Conservation (phyloP, 1,140 invertebrate species). For the Drosophila kikkawai region DNA sequence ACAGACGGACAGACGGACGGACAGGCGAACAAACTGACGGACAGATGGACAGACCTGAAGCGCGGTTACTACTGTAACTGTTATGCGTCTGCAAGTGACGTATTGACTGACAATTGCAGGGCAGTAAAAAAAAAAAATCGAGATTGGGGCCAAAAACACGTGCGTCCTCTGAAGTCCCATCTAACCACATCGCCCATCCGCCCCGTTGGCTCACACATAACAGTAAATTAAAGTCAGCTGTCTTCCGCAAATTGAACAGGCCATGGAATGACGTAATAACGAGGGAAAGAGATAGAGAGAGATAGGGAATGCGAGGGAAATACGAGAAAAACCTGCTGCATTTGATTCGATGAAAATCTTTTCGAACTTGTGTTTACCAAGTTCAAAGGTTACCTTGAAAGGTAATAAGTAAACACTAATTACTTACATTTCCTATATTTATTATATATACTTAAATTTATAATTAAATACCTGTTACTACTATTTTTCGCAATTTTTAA, state of each 20-base stretch:
- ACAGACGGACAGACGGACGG: background rate
- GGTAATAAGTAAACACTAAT: no score
- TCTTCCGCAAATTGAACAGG: conserved; percentile 23
- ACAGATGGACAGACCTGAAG: background rate
- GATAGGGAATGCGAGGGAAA: background rate
- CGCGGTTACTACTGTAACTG: conserved; percentile 6
- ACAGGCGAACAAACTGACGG: background rate
- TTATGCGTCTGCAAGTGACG: conserved; percentile 26
- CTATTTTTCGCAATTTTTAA: no score
- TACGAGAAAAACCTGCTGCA: background rate
- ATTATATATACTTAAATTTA: no score
- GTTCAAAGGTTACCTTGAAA: background rate
- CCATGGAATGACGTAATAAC: conserved; percentile 20
- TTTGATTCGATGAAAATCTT: conserved; percentile 14
- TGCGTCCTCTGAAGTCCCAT: conserved; percentile 15
- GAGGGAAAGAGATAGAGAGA: background rate
- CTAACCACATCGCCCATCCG: conserved; percentile 14
- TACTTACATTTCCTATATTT: background rate
- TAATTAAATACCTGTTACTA: background rate
- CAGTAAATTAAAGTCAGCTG: conserved; percentile 41
- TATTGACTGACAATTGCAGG: conserved; percentile 54
- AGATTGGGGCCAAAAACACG: conserved; percentile 16
- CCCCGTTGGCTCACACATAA: conserved; percentile 11
- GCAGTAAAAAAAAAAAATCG: background rate
- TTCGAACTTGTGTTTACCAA: background rate